A percentile compares a stretch with the other conserved stretches of the same genome.
These are phyloP conservation scores for Melitaea athalia DNA, from an alignment of 2,888 invertebrate species.

Conservation along the genomic window DNA sequence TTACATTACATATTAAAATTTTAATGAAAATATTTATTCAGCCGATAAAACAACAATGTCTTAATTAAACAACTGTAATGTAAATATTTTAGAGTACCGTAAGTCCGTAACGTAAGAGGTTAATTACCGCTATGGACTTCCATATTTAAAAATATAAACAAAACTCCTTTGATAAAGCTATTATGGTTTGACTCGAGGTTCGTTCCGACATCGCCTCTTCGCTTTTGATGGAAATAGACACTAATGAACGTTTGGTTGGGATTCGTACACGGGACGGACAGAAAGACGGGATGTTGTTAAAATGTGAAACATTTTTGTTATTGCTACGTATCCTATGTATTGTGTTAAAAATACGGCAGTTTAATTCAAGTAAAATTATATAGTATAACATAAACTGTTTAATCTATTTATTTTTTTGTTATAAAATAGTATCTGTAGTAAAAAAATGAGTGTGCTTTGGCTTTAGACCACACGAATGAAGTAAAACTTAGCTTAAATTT, in stretches of 20 bases:
- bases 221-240: constrained; percentile 56
- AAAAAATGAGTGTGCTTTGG: too few species aligned
- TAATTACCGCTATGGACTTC: constrained; percentile 21
- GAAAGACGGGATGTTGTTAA: too few species aligned
- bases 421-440: too few species aligned
- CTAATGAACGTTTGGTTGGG: constrained; percentile 54
- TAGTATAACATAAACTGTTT: too few species aligned
- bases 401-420: too few species aligned
- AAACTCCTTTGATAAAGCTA: constrained; percentile 52
- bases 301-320: too few species aligned
- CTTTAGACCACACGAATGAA: too few species aligned
- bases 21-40: not conserved
- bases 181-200: constrained; percentile 46
- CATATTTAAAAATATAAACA: constrained; percentile 44
- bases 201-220: constrained; percentile 52
- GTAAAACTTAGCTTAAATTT: too few species aligned
- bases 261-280: too few species aligned
- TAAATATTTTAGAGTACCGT: not conserved
- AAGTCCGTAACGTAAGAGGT: not conserved
- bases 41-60: not conserved
- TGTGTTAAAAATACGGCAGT: too few species aligned
- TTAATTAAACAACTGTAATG: not conserved
- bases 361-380: too few species aligned
- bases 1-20: not conserved
- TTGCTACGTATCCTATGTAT: too few species aligned